phyloP scores from a whole-genome alignment of 2,797 vertebrate genomes.

The Cephalopachus bancanus region DNA sequence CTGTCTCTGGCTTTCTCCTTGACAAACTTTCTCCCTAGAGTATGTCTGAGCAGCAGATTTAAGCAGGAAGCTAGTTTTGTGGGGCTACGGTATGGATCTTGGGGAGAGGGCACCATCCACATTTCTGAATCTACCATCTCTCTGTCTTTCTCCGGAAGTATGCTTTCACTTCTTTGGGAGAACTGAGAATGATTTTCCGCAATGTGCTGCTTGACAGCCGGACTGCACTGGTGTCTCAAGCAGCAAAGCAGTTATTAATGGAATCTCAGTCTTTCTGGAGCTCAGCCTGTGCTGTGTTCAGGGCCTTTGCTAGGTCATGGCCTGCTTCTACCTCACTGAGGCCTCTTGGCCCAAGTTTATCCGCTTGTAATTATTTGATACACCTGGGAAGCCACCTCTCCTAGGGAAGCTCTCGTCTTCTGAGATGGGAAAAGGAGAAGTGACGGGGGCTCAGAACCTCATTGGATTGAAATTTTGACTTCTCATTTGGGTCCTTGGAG shows the following conservation, averaged over 20 bases:
- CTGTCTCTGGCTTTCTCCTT: background rate
- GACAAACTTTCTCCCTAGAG: background rate
- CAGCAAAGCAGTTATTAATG: background rate
- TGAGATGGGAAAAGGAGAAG: background rate
- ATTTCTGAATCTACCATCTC: background rate
- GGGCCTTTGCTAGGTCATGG: background rate
- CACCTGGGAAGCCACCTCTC: background rate
- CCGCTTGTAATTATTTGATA: too few species aligned
- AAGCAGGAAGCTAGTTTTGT: background rate
- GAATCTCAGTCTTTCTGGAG: background rate
- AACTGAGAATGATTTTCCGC: background rate
- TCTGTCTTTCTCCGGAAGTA: constrained; percentile 46
- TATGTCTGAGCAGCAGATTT: background rate
- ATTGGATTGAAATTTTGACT: background rate
- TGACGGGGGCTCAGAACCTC: background rate
- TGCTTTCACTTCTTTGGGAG: constrained; percentile 35
- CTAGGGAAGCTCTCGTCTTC: background rate
- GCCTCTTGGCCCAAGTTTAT: background rate
- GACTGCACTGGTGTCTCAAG: background rate
- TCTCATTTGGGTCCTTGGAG: background rate
- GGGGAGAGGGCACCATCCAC: background rate
- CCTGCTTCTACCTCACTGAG: fast-evolving
- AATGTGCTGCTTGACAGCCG: background rate
- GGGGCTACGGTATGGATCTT: background rate
- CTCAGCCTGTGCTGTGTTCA: background rate